These are phyloP conservation scores for Sapajus apella DNA, from an alignment of 2,113 vertebrate species.

Conservation along the genomic window DNA sequence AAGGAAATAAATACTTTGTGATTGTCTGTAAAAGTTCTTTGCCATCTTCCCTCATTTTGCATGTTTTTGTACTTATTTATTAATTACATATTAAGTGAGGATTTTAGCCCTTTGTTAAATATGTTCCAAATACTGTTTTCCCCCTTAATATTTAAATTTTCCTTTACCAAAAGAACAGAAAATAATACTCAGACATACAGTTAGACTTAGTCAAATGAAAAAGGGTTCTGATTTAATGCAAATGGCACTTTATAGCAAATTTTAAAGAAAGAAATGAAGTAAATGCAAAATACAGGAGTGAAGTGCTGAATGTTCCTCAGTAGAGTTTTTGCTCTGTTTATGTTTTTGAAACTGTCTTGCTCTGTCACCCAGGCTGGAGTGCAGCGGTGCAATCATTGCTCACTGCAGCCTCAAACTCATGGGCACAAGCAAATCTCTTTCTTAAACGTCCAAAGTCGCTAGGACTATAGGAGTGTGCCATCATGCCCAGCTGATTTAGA, in stretches of 20 bases:
- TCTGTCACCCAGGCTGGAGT: too few relatives aligned
- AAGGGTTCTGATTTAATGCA: not conserved
- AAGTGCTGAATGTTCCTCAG: not conserved
- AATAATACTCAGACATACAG: not conserved
- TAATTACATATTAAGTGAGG: not conserved
- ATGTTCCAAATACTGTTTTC: not conserved
- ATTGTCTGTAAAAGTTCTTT: not conserved
- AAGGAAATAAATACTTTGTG: not conserved
- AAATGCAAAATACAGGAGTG: not conserved
- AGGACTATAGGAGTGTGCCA: too few relatives aligned
- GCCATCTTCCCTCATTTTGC: not conserved
- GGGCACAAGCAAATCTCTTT: too few relatives aligned
- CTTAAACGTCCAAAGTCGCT: too few relatives aligned
- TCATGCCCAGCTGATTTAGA: too few relatives aligned
- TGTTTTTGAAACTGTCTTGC: too few relatives aligned
- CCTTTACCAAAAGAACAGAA: not conserved
- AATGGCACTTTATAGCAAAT: not conserved
- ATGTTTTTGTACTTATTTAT: not conserved
- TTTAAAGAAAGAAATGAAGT: not conserved
- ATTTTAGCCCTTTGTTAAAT: not conserved
- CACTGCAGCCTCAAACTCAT: too few relatives aligned
- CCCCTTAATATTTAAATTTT: not conserved
- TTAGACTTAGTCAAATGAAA: not conserved
- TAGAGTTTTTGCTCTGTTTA: not conserved
- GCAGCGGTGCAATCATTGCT: too few relatives aligned